phyloP scores from a whole-genome alignment of 2,888 invertebrate genomes.

The Andricus quercusramuli region DNA sequence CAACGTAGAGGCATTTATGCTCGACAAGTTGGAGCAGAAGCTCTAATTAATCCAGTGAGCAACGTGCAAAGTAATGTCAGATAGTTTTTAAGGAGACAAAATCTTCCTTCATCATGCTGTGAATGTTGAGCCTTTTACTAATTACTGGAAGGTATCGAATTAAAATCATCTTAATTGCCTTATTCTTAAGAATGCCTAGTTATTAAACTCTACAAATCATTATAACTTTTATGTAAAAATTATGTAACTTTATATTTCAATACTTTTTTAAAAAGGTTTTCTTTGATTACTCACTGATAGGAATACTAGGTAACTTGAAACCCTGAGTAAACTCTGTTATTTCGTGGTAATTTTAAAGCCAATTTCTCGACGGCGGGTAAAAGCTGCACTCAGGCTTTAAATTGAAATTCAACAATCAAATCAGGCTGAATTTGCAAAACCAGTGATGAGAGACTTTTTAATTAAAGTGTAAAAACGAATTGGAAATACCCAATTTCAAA shows the following conservation, averaged over 20 bases:
- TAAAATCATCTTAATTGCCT: neutral
- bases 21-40: neutral
- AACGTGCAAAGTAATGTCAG: slow-evolving; percentile 36
- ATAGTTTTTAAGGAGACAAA: slow-evolving; percentile 27
- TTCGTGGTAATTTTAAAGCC: slow-evolving; percentile 14
- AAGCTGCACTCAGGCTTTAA: slow-evolving; percentile 14
- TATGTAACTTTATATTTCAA: neutral
- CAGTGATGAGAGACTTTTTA: neutral
- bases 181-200: neutral
- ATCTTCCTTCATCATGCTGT: slow-evolving; percentile 12
- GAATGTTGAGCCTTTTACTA: slow-evolving; percentile 16
- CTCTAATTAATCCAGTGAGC: slow-evolving; percentile 35
- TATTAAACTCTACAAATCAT: neutral
- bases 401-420: slow-evolving; percentile 22
- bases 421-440: neutral
- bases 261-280: neutral
- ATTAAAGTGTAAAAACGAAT: slow-evolving; percentile 8
- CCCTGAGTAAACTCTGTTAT: slow-evolving; percentile 21
- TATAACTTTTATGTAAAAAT: neutral
- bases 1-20: neutral
- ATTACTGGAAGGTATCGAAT: neutral
- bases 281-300: neutral
- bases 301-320: slow-evolving; percentile 8
- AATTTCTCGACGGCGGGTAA: slow-evolving; percentile 16
- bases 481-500: neutral